Evolutionary conservation across 2,113 vertebrate species (phyloP).

Genomic region (Melanerpes formicivorus): DNA sequence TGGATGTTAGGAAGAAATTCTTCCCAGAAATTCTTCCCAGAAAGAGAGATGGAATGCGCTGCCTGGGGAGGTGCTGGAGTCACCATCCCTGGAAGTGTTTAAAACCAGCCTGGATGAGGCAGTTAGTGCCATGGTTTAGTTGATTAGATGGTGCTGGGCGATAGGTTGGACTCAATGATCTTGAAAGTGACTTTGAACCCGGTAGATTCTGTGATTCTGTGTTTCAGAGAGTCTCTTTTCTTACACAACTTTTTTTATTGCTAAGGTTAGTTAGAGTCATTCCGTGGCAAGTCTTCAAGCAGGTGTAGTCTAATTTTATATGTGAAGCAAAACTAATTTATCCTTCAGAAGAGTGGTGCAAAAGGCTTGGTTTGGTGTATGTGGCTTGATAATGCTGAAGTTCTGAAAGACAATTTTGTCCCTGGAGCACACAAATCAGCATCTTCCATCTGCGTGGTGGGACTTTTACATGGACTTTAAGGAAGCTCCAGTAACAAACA

Average conservation of each 20-base stretch:
- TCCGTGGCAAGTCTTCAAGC: background rate
- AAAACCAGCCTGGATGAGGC: too few relatives aligned
- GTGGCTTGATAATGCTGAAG: background rate
- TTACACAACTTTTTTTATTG: background rate
- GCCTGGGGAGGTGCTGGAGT: too few relatives aligned
- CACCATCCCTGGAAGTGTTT: too few relatives aligned
- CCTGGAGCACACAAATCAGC: background rate
- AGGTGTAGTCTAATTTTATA: background rate
- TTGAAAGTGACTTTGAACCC: too few relatives aligned
- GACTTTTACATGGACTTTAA: background rate
- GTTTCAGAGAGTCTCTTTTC: background rate
- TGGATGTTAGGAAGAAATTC: too few relatives aligned
- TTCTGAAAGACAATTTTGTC: background rate
- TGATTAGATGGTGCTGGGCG: too few relatives aligned
- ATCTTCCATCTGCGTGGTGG: background rate
- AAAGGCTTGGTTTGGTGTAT: background rate
- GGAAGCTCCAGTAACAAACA: background rate
- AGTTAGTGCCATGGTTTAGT: too few relatives aligned
- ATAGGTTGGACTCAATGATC: too few relatives aligned
- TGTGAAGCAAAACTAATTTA: background rate
- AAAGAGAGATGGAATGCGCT: too few relatives aligned
- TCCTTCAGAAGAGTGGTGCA: background rate
- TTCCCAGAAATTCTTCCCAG: too few relatives aligned
- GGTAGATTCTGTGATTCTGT: too few relatives aligned
- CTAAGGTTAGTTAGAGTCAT: slow-evolving; percentile 10